These are phyloP conservation scores for Stegophylla sp. DNA, from an alignment of 2,888 invertebrate species.

Conservation along the genomic window DNA sequence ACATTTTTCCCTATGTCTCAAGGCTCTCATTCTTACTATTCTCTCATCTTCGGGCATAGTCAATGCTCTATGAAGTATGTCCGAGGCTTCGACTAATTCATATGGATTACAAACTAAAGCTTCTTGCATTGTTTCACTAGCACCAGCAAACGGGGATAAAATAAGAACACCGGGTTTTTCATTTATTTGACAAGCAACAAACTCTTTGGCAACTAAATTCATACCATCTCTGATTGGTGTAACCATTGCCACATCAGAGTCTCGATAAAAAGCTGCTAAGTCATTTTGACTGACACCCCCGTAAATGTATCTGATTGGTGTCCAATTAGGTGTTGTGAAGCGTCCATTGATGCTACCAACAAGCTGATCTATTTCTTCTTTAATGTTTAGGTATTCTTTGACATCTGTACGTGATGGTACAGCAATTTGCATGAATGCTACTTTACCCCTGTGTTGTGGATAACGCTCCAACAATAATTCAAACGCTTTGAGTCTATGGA, in stretches of 20 bases:
- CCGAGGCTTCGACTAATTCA: conserved; percentile 85
- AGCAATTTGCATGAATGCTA: conserved; percentile 80
- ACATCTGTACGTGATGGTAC: conserved; percentile 90
- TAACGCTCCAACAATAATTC: conserved; percentile 81
- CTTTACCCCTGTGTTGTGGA: conserved; percentile 85
- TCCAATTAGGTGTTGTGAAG: conserved; percentile 91
- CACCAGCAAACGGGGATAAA: conserved; percentile 89
- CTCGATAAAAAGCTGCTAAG: conserved; percentile 84
- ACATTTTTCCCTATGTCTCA: conserved; percentile 79
- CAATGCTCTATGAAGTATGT: conserved; percentile 83
- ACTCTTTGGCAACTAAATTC: conserved; percentile 92
- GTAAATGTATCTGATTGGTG: conserved; percentile 87
- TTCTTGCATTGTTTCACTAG: conserved; percentile 93
- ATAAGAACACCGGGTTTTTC: conserved; percentile 84
- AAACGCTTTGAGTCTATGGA: conserved; percentile 74
- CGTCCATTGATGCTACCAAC: conserved; percentile 87
- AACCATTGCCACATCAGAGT: conserved; percentile 84
- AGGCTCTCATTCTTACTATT: conserved; percentile 83
- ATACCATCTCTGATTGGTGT: conserved; percentile 88
- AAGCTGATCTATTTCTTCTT: conserved; percentile 88
- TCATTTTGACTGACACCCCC: conserved; percentile 87
- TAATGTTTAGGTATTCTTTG: conserved; percentile 86
- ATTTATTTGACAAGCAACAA: conserved; percentile 90
- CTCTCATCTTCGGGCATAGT: conserved; percentile 91
- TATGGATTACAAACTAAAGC: conserved; percentile 89